Evolutionary conservation across 37 sponge, comb jelly and placozoan species (phyloP), one percentile per base, ranked within the genome.

Genomic region (Lycopodina hypogea): DNA sequence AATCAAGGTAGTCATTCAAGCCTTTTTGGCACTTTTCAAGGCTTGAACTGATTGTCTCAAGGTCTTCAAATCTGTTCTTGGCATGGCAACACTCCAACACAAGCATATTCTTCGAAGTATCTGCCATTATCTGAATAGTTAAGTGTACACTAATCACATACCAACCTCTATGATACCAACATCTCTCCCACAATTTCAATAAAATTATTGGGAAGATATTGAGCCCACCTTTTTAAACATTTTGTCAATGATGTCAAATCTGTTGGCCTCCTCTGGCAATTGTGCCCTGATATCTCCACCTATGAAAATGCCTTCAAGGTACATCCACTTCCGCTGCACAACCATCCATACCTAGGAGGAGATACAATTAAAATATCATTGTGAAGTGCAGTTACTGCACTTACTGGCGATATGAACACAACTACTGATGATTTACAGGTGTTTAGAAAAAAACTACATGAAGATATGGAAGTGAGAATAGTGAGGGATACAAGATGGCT

Each of bases 261-360:
- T 95, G 87, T 98, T 98, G 0, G 99, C 99, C 75, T 98, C 99
- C 79, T 98, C 99, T 33, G 99, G 99, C 42, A 98, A 79, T 78
- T 98, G 99, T 32, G 90, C 83, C 42, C 99, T 56, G 56, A 98
- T 98, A 72, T 98, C 99, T 29, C 99, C 99, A 19, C 94, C 99
- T 66, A 98, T 93, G 78, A 98, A 98, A 71, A 98, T 98, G 48
- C 94, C 84, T 86, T 98, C 99, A 18, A 98, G 77, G 74, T 98
- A 98, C 96, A 98, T 98, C 99, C 99, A 98, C 80, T 98, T 98
- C 52, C 96, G 75, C 78, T 98, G 99, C 22, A 98, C 99, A 8
- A 90, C 89, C 99, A 98, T 98, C 99, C 99, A 98, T 56, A 98
- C 90, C 91, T 93, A 71, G 2, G 67, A 24, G 45, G 48, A 45